Evolutionary conservation across 2,888 invertebrate species (phyloP), one percentile per base, ranked within the genome.

Genomic region (Hypena proboscidalis): DNA sequence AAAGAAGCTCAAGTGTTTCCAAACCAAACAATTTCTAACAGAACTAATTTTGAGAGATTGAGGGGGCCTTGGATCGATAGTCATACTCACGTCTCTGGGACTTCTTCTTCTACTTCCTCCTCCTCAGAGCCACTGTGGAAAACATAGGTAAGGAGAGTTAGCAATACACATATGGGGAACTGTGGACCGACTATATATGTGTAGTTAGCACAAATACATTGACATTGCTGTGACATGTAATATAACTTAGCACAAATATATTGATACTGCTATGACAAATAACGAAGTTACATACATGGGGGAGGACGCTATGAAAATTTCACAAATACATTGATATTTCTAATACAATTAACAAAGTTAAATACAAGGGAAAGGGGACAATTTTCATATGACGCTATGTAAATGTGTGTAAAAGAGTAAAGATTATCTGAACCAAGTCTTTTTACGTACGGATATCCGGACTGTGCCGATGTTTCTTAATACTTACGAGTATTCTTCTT

Each of bases 401-500:
- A 36, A 35, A 35, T 20, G 13, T 42, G 50, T 53, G 49, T 42
- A 25, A 33, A 35, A 8, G 5, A 17, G 30, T 47, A n/a, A n/a
- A n/a, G 30, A 46, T 32, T 23, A 15, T 42, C 29, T 46, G 19
- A 38, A 54, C 47, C 30, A 45, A 40, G 26, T 48, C 11, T 21
- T 42, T 52, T 60, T 60, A 49, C 47, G 26, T 44, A 32, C 33
- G 6, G 29, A 41, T 10, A 43, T 53, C 61, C 53, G 37, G 42
- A 38, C 30, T 20, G 22, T 38, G 8, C 4, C 41, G 4, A 36
- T 8, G 47, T 25, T 17, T 20, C 8, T 21, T 15, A 43, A 74
- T 93, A 97, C 97, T 97, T 93, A 97, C 97, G 97, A 97, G 94
- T 97, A 97, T 93, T 97, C 97, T 92, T 97, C 97, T 91, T 97